These are phyloP conservation scores for Mythimna lalbum DNA, from an alignment of 2,888 invertebrate species.

Conservation along the genomic window DNA sequence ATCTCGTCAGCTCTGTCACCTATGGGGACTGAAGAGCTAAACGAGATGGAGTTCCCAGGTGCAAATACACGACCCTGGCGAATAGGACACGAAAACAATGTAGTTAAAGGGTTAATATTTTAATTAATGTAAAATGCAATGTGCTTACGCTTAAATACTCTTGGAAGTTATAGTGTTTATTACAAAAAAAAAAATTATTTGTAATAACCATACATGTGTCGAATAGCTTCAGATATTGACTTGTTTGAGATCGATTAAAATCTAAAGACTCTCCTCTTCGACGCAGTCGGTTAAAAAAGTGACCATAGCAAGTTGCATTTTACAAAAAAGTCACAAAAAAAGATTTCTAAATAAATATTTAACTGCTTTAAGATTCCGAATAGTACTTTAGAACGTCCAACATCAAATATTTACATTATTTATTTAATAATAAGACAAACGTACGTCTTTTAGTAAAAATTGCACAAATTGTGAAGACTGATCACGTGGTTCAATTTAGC, in stretches of 20 bases:
- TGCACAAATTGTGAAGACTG: conserved; percentile 60
- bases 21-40: no score
- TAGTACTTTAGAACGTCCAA: conserved; percentile 42
- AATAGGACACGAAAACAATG: no score
- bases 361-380: conserved; percentile 3
- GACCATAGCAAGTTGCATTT: background rate
- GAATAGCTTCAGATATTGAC: background rate
- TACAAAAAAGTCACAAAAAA: background rate
- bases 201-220: background rate
- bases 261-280: background rate
- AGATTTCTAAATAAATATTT: background rate
- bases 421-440: conserved; percentile 61
- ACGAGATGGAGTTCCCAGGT: no score
- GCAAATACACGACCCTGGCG: no score
- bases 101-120: background rate
- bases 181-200: background rate
- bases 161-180: background rate
- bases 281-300: background rate
- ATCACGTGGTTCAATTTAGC: conserved; percentile 65
- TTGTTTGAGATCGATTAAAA: conserved; percentile 1
- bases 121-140: no score
- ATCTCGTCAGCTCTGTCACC: no score
- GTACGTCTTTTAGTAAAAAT: conserved; percentile 61
- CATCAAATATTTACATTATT: conserved; percentile 56
- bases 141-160: background rate